Percentiles rank a stretch among this genome's conserved stretches.
These are phyloP conservation scores for Crenuchus spilurus DNA, from an alignment of 2,797 vertebrate genomes.

Conservation along the genomic window DNA sequence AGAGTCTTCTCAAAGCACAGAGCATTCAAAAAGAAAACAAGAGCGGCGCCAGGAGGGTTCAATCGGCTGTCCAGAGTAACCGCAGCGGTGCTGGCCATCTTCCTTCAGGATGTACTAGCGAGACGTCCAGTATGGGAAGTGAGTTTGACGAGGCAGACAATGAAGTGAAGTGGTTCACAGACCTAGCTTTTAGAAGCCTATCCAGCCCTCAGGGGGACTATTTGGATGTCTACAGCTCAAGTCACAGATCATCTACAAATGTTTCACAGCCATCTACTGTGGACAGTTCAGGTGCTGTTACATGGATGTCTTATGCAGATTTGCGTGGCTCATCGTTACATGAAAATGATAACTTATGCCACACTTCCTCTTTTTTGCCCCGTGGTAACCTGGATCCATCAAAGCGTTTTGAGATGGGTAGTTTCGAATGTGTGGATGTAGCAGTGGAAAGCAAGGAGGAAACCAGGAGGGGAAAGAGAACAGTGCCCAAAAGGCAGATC, in stretches of 20 bases:
- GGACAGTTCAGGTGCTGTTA: constrained; percentile 76
- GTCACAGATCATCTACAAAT: constrained; percentile 78
- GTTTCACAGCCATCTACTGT: constrained; percentile 83
- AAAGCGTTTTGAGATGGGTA: constrained; percentile 76
- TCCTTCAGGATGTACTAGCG: constrained; percentile 64
- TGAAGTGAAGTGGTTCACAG: constrained; percentile 86
- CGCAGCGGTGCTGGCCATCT: constrained; percentile 59
- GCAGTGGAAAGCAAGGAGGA: constrained; percentile 83
- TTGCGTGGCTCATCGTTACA: constrained; percentile 71
- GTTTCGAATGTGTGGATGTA: constrained; percentile 89
- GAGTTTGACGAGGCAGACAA: constrained; percentile 85
- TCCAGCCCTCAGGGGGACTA: constrained; percentile 79
- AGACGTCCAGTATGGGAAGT: constrained; percentile 81
- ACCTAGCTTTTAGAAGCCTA: constrained; percentile 78
- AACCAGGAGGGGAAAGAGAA: constrained; percentile 79
- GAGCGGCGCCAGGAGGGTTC: constrained; percentile 66
- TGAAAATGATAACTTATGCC: constrained; percentile 69
- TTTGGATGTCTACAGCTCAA: constrained; percentile 88
- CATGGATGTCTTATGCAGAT: constrained; percentile 78
- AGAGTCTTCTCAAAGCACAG: constrained; percentile 66
- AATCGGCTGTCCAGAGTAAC: constrained; percentile 66
- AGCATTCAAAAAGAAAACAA: constrained; percentile 71
- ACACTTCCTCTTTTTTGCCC: constrained; percentile 58
- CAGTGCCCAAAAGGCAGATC: constrained; percentile 94
- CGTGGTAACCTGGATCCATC: constrained; percentile 67